Percentiles rank a stretch among this genome's conserved stretches.
These are phyloP conservation scores for Sigmodon hispidus DNA, from an alignment of 2,113 vertebrate genomes.

Conservation along the genomic window DNA sequence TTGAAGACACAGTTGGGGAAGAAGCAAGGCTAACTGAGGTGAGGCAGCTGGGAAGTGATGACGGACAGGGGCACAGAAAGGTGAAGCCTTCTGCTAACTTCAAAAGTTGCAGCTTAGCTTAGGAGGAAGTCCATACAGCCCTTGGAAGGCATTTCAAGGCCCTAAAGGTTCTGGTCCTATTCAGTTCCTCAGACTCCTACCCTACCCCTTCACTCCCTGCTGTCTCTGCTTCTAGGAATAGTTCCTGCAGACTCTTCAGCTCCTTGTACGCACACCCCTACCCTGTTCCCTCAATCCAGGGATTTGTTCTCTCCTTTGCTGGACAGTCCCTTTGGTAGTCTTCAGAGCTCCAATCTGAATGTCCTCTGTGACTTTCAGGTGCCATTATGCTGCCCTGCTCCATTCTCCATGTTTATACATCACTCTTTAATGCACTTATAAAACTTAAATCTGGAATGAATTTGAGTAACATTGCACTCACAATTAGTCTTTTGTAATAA, in stretches of 20 bases:
- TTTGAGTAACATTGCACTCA: neutral
- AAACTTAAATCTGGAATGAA: neutral
- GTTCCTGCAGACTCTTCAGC: neutral
- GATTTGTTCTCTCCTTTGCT: neutral
- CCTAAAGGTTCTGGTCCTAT: neutral
- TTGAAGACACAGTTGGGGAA: conserved; percentile 64
- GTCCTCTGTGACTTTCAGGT: neutral
- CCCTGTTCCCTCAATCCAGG: neutral
- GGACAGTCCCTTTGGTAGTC: neutral
- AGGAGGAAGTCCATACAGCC: neutral
- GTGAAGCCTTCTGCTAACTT: neutral
- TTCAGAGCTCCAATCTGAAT: neutral
- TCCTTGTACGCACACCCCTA: neutral
- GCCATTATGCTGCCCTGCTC: neutral
- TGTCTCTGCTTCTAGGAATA: neutral
- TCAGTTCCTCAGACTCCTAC: neutral
- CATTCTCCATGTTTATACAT: neutral
- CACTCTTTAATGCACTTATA: neutral
- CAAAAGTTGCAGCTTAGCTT: neutral
- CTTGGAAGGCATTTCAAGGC: neutral
- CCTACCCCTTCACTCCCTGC: neutral
- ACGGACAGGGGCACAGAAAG: conserved; percentile 36
- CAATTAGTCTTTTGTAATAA: neutral
- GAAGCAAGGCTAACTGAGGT: conserved; percentile 68
- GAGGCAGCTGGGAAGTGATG: neutral